Evolutionary conservation across 1,140 invertebrate species (phyloP).

Genomic region (Drosophila paulistorum): DNA sequence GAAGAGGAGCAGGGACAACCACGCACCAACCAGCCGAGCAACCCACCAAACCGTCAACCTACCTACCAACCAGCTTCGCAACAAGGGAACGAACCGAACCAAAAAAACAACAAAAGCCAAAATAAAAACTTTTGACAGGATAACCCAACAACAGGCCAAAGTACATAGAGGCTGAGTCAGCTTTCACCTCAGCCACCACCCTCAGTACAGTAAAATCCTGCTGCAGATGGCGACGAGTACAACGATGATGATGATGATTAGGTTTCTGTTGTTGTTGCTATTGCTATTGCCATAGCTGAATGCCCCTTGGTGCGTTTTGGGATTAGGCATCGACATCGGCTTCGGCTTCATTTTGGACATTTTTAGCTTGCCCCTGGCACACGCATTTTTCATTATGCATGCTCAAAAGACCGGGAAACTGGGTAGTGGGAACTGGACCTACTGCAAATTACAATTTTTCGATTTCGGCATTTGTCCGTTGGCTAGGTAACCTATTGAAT

Average conservation of each 20-base stretch:
- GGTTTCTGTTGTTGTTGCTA: slow-evolving; percentile 3
- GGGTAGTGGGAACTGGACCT: slow-evolving; percentile 1
- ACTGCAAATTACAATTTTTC: slow-evolving; percentile 61
- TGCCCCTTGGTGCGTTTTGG: slow-evolving; percentile 55
- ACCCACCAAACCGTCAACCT: not conserved
- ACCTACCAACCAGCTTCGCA: slow-evolving; percentile 3
- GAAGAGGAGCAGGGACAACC: slow-evolving; percentile 42
- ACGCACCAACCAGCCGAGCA: slow-evolving; percentile 44
- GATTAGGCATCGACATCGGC: slow-evolving; percentile 50
- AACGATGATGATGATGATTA: slow-evolving; percentile 26
- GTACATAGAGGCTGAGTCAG: slow-evolving; percentile 7
- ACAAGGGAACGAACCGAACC: not conserved
- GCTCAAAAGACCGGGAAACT: slow-evolving; percentile 28
- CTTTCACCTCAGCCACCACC: slow-evolving; percentile 1
- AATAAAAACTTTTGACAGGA: slow-evolving; percentile 14
- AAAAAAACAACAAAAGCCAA: not conserved
- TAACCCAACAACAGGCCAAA: not conserved
- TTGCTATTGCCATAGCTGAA: slow-evolving; percentile 30
- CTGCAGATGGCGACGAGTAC: too few relatives aligned
- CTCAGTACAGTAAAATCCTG: not conserved
- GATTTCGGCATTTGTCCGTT: slow-evolving; percentile 18
- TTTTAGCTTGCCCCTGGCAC: slow-evolving; percentile 36
- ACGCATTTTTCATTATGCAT: slow-evolving; percentile 74
- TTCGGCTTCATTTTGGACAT: slow-evolving; percentile 13
- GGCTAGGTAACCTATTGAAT: slow-evolving; percentile 44